Base-by-base conservation (phyloP, 2,797 vertebrate genomes). In the Gymnothorax javanicus region DNA sequence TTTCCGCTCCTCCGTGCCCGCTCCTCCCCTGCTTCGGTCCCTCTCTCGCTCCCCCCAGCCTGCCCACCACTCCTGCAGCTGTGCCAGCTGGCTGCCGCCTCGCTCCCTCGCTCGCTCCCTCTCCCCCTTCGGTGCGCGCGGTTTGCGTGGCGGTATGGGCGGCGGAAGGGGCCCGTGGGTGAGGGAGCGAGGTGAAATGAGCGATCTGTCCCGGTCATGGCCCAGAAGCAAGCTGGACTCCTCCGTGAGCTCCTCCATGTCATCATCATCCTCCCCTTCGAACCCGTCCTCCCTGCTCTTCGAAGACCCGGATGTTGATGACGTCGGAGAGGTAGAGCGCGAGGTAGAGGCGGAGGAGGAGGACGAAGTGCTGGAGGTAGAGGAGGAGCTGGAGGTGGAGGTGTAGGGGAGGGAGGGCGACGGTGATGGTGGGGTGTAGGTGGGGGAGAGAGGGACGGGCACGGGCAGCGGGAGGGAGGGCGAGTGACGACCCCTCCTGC, bases 221-320 rank as follows among this genome's bases (percentile, higher is more conserved):
- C 95, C 95, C n/a, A 96, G 94, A 79, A 97, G 94, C 86, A 97
- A 95, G 90, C 96, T 97, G 12, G 96, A 97, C 90, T 97, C 96
- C 89, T 97, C 96, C 0, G 95, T 96, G 91, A 96, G 91, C 90
- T 96, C 94, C 89, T 95, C 96, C 50, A 96, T 95, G 0, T 96
- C 95, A 27, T 96, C 95, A 17, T 96, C 96, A 20, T 96, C 96
- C 87, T 96, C 95, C 69, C 91, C 95, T 52, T 96, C 95, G 50
- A 94, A 8, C 84, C 94, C 95, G 73, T 92, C 94, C 86, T 94
- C 94, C 86, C 94, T 92, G 92, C 95, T 96, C 91, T 94, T 93
- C 64, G 96, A 96, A 71, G 96, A 96, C 89, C 93, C 95, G 87
- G 94, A 96, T 50, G 95, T 95, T 88, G 95, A 95, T 57, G 94